Evolutionary conservation across 2,113 vertebrate genomes (phyloP).

Genomic region (Butastur rufipennis): DNA sequence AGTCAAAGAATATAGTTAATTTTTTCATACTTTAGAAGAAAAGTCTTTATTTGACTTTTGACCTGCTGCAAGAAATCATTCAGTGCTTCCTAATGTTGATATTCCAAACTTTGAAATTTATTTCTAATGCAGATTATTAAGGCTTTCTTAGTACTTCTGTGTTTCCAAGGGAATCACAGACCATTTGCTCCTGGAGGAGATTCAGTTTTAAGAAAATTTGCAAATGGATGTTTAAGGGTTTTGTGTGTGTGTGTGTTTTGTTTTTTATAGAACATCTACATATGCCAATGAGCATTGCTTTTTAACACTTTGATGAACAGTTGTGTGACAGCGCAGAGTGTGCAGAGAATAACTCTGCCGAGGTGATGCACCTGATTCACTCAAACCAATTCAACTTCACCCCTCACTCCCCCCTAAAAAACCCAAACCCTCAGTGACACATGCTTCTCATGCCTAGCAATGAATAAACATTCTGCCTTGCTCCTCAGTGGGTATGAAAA

Average conservation of each 20-base stretch:
- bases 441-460: not conserved
- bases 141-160: not conserved
- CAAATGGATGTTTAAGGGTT: not conserved
- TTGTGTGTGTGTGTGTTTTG: not conserved
- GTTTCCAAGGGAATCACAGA: not conserved
- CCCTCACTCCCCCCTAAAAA: fast-evolving
- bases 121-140: not conserved
- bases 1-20: not conserved
- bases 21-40: not conserved
- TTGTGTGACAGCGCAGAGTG: not conserved
- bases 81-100: not conserved
- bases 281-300: not conserved
- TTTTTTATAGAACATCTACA: not conserved
- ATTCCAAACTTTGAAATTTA: not conserved
- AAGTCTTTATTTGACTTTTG: slow-evolving; percentile 10
- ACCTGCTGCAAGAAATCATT: not conserved
- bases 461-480: not conserved
- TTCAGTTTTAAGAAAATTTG: not conserved
- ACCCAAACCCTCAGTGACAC: not conserved
- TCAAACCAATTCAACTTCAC: not conserved
- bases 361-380: not conserved
- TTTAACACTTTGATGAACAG: not conserved
- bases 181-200: not conserved
- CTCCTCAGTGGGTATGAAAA: not conserved
- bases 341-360: not conserved